phyloP scores from a whole-genome alignment of 1,140 invertebrate species.

The Mamestra configurata region DNA sequence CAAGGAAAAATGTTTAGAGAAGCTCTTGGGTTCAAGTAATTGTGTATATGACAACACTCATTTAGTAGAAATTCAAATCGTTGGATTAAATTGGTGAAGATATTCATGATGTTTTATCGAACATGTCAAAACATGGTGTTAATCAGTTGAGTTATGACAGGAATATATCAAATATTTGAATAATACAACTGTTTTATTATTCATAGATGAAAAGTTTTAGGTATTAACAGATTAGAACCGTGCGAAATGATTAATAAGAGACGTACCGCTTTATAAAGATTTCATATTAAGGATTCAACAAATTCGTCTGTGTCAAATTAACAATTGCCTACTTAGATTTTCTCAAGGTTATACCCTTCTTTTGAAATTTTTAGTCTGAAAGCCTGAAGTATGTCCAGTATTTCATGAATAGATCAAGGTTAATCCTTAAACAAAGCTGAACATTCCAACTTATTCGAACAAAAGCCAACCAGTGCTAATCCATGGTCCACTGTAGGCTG shows the following conservation, averaged over 20 bases:
- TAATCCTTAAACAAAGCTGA: background rate
- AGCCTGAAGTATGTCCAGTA: background rate
- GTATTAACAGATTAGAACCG: conserved; percentile 14
- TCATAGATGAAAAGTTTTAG: conserved; percentile 41
- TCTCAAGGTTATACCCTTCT: too few relatives aligned
- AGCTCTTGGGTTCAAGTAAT: conserved; percentile 14
- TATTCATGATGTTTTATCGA: conserved; percentile 50
- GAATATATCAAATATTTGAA: conserved; percentile 36
- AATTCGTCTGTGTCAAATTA: conserved; percentile 9
- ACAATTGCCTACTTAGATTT: background rate
- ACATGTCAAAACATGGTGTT: conserved; percentile 46
- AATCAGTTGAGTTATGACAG: conserved; percentile 37
- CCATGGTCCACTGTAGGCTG: conserved; percentile 10
- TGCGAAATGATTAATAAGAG: conserved; percentile 34
- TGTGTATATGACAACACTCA: conserved; percentile 44
- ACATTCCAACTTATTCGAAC: conserved; percentile 2
- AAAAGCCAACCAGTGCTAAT: conserved; percentile 6
- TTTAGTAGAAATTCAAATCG: conserved; percentile 45
- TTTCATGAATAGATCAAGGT: background rate
- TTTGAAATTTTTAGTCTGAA: background rate
- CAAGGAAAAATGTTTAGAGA: conserved; percentile 41
- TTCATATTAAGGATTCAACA: background rate
- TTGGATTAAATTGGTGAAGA: conserved; percentile 39
- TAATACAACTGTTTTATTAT: conserved; percentile 23
- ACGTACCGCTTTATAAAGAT: conserved; percentile 21